Conservation (phyloP, 2,113 vertebrate species). For the Cebus imitator region DNA sequence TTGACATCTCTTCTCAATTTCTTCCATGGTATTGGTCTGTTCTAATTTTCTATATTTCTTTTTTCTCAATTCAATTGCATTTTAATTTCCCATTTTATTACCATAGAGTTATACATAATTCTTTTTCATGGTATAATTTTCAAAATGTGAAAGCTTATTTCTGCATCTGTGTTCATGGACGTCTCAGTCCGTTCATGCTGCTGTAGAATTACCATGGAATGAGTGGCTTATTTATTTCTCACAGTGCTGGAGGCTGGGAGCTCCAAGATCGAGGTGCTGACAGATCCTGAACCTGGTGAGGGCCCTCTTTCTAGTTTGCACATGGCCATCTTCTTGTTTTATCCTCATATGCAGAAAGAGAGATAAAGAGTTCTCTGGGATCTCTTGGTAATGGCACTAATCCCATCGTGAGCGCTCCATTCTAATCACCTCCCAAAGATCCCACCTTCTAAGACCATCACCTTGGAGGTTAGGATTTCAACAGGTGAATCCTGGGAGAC, state of each 20-base stretch:
- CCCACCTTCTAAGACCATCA: neutral
- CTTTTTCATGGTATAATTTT: neutral
- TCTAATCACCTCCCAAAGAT: neutral
- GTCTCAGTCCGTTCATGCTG: neutral
- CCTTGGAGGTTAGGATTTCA: neutral
- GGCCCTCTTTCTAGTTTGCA: neutral
- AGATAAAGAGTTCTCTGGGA: neutral
- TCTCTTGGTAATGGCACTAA: neutral
- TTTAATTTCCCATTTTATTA: neutral
- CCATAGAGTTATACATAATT: neutral
- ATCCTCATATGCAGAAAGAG: neutral
- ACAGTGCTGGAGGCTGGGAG: neutral
- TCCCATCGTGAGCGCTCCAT: neutral
- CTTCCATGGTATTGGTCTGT: neutral
- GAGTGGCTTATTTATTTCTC: neutral
- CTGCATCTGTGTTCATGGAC: neutral
- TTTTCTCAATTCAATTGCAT: neutral
- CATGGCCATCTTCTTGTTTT: neutral
- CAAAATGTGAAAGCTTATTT: neutral
- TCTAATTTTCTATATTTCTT: neutral
- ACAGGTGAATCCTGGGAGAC: neutral
- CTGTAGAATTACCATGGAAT: neutral
- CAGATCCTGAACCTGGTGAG: neutral
- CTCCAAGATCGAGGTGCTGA: neutral
- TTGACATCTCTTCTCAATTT: neutral